These are phyloP conservation scores for Boleophthalmus pectinirostris DNA, from an alignment of 2,113 vertebrate species.

Conservation along the genomic window DNA sequence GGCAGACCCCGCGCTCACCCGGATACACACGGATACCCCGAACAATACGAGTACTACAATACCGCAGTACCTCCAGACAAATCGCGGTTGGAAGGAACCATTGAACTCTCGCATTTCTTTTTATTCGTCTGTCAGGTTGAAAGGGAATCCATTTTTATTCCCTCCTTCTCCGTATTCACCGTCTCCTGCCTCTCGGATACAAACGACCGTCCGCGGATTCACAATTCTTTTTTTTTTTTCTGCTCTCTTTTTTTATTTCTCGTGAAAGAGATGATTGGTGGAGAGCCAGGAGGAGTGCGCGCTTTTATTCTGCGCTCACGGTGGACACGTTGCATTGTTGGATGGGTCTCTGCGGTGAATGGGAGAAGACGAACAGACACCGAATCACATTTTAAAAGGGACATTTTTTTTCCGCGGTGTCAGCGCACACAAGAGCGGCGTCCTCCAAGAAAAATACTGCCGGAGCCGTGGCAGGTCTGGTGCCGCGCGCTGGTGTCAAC, in stretches of 20 bases:
- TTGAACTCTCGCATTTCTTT: conserved; percentile 64
- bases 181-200: conserved; percentile 51
- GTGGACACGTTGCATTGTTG: conserved; percentile 1
- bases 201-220: conserved; percentile 48
- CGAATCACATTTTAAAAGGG: conserved; percentile 11
- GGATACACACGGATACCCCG: not conserved
- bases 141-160: conserved; percentile 53
- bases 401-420: conserved; percentile 23
- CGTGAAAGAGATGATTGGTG: conserved; percentile 5
- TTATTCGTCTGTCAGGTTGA: conserved; percentile 67
- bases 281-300: not conserved
- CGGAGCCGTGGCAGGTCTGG: not conserved
- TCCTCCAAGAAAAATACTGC: not conserved
- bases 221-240: conserved; percentile 37
- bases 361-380: conserved; percentile 8
- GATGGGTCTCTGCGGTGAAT: not conserved
- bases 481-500: not conserved
- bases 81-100: conserved; percentile 63
- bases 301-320: not conserved
- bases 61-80: conserved; percentile 33
- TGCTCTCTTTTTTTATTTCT: conserved; percentile 19
- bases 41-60: conserved; percentile 11
- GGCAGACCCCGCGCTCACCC: conserved; percentile 10
- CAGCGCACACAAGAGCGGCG: not conserved
- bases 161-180: conserved; percentile 47